A percentile compares a stretch with the other conserved stretches of the same genome.
Conservation (phyloP, 2,797 vertebrate species). For the Lithobates sylvaticus region DNA sequence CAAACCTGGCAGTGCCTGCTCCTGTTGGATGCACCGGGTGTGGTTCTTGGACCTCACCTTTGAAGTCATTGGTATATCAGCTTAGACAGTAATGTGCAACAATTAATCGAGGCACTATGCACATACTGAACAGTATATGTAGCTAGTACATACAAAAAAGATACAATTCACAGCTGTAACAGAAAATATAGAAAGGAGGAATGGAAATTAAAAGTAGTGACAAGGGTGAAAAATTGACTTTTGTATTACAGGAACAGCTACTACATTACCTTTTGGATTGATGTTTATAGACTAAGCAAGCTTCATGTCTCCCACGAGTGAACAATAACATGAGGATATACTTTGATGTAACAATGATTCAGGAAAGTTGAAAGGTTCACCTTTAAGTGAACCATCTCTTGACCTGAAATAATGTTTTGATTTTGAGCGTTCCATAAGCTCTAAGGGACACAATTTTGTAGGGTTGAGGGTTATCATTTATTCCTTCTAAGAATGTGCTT, state of each 20-base stretch:
- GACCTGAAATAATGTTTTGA: not conserved
- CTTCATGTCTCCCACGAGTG: not conserved
- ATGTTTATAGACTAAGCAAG: not conserved
- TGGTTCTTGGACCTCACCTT: too few relatives aligned
- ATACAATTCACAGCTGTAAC: not conserved
- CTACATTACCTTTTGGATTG: not conserved
- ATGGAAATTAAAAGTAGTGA: not conserved
- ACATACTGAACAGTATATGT: too few relatives aligned
- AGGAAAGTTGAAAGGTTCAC: not conserved
- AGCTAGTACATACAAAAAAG: not conserved
- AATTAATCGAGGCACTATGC: too few relatives aligned
- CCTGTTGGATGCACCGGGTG: too few relatives aligned
- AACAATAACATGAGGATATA: not conserved
- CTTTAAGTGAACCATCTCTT: not conserved
- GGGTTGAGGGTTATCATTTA: not conserved
- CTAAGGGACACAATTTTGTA: not conserved
- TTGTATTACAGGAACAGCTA: not conserved
- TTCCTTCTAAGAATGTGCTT: slow-evolving; percentile 14
- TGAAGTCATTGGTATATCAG: too few relatives aligned
- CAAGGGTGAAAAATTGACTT: not conserved
- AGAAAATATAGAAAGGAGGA: not conserved
- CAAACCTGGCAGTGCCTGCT: too few relatives aligned
- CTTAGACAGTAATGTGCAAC: too few relatives aligned
- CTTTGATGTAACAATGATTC: not conserved
- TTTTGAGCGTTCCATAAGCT: not conserved